Percentiles rank a stretch among this genome's conserved stretches.
Evolutionary conservation across 2,797 vertebrate species (phyloP).

Genomic region (Miichthys miiuy): DNA sequence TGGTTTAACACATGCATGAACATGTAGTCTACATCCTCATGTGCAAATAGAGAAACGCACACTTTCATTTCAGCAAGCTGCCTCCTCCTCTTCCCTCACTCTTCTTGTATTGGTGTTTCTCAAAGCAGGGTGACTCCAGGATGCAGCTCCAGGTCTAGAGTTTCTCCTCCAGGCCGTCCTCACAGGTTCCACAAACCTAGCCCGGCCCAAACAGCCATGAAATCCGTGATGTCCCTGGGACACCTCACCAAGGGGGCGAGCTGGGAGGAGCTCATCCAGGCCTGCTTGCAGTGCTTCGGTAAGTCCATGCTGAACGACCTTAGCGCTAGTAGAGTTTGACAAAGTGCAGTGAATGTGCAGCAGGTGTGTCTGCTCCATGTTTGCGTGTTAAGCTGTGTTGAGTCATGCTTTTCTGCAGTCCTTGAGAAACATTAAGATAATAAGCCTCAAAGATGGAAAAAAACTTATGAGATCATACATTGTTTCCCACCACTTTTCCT

Average conservation of each 20-base stretch:
- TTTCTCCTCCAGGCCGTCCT: conserved; percentile 87
- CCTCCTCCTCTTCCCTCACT: conserved; percentile 34
- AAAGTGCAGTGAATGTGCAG: not conserved
- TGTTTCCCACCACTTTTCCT: conserved; percentile 14
- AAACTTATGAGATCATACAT: not conserved
- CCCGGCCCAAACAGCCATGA: conserved; percentile 84
- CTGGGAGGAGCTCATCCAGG: conserved; percentile 95
- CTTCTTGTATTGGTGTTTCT: conserved; percentile 65
- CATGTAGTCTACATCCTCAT: conserved; percentile 11
- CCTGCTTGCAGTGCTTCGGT: conserved; percentile 95
- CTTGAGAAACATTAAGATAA: conserved; percentile 13
- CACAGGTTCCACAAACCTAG: conserved; percentile 84
- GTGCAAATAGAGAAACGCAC: conserved; percentile 27
- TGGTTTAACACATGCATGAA: conserved; percentile 8
- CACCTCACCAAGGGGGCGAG: conserved; percentile 92
- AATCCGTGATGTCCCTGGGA: conserved; percentile 88
- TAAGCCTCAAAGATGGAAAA: not conserved
- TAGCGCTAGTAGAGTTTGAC: not conserved
- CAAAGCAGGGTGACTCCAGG: conserved; percentile 87
- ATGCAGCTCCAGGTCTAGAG: conserved; percentile 86
- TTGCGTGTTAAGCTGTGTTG: not conserved
- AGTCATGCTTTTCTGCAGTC: not conserved
- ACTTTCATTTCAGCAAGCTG: conserved; percentile 41
- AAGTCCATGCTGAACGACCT: conserved; percentile 76
- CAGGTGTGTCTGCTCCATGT: conserved; percentile 3